A percentile compares a stretch with the other conserved stretches of the same genome.
Evolutionary conservation across 1,140 invertebrate species (phyloP).

Genomic region (Caenorhabditis brenneri): DNA sequence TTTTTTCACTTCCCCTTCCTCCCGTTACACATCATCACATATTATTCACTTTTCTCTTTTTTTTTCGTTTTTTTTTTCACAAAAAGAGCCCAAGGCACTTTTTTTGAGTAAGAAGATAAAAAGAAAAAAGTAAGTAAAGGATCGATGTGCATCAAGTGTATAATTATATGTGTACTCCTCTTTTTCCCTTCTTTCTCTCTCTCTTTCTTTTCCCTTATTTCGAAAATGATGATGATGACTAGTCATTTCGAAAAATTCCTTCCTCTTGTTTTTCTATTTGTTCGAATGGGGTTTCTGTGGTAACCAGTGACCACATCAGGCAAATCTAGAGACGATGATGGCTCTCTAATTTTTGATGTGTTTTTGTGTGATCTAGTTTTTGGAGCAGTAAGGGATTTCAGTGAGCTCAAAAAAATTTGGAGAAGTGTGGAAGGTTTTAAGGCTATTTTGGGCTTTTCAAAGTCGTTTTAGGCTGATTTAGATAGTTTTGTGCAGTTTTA

Average conservation of each 20-base stretch:
- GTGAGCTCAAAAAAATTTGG: too few relatives aligned
- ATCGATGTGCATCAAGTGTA: slow-evolving; percentile 10
- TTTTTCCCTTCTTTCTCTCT: neutral
- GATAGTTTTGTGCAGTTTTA: too few relatives aligned
- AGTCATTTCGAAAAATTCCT: neutral
- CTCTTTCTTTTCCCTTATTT: neutral
- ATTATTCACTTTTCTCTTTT: neutral
- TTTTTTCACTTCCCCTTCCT: neutral
- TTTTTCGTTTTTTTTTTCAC: too few relatives aligned
- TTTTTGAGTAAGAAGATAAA: neutral
- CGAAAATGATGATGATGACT: neutral
- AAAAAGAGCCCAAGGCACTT: neutral
- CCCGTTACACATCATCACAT: neutral
- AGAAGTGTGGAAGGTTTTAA: too few relatives aligned
- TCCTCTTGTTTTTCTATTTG: too few relatives aligned
- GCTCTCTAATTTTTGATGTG: too few relatives aligned
- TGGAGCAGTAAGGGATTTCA: too few relatives aligned
- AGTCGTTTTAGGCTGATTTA: too few relatives aligned
- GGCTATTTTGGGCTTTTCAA: too few relatives aligned
- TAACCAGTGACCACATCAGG: neutral
- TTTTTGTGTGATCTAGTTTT: too few relatives aligned
- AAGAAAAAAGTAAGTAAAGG: too few relatives aligned
- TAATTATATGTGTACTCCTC: neutral
- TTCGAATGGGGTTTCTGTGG: neutral
- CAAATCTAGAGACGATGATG: too few relatives aligned